These are phyloP conservation scores for Ardeotis arabs DNA, from an alignment of 2,113 vertebrate species.

Conservation along the genomic window DNA sequence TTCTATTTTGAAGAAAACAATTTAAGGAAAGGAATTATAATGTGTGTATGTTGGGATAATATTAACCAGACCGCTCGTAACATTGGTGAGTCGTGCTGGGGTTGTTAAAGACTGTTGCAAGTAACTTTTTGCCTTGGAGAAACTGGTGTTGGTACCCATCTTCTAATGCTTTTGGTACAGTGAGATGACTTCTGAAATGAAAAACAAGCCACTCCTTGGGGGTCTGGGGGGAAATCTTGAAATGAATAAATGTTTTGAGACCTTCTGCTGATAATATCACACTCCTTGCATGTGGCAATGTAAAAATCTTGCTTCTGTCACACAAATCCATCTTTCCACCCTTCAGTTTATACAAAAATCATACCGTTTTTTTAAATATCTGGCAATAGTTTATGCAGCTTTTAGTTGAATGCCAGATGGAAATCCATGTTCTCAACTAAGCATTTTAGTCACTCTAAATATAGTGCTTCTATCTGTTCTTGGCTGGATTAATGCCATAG, in stretches of 20 bases:
- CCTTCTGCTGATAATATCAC: not conserved
- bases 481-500: conserved; percentile 43
- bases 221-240: not conserved
- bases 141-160: not conserved
- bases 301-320: conserved; percentile 34
- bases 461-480: conserved; percentile 59
- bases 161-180: not conserved
- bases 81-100: not conserved
- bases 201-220: not conserved
- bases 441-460: conserved; percentile 61
- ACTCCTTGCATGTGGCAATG: not conserved
- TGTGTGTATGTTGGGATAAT: not conserved
- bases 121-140: not conserved
- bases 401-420: conserved; percentile 52
- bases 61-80: not conserved
- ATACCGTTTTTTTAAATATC: not conserved
- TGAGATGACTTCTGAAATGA: not conserved
- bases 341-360: conserved; percentile 42
- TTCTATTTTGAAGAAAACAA: not conserved
- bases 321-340: not conserved
- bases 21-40: not conserved
- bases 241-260: conserved; percentile 6
- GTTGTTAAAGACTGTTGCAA: not conserved
- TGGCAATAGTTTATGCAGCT: conserved; percentile 43
- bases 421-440: conserved; percentile 50